A percentile compares a stretch with the other conserved stretches of the same genome.
phyloP scores from a whole-genome alignment of 37 sponge, comb jelly and placozoan species.

The Dysidea cf. avara region DNA sequence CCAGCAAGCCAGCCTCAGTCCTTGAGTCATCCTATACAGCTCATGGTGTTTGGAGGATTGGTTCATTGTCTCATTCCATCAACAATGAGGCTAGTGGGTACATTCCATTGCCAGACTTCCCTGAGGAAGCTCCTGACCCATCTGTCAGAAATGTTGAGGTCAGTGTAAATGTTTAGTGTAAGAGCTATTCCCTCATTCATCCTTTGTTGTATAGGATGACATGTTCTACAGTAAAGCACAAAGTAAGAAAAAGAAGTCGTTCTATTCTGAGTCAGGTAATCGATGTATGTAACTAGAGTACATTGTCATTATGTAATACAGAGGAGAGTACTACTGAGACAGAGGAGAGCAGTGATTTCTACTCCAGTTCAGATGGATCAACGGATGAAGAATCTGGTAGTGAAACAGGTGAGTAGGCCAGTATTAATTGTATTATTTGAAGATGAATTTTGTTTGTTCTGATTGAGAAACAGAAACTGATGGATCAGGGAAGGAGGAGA shows the following conservation, averaged over 20 bases:
- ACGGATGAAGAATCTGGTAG: slow-evolving; percentile 66
- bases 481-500: too few relatives aligned
- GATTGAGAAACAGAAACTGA: too few relatives aligned
- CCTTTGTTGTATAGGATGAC: too few relatives aligned
- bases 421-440: too few relatives aligned
- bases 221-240: too few relatives aligned
- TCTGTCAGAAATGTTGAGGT: slow-evolving; percentile 85
- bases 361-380: slow-evolving; percentile 59
- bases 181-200: too few relatives aligned
- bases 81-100: slow-evolving; percentile 87
- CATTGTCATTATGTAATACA: too few relatives aligned
- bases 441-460: too few relatives aligned
- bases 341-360: slow-evolving; percentile 45
- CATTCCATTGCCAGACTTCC: slow-evolving; percentile 84
- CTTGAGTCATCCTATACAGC: slow-evolving; percentile 79
- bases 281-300: too few relatives aligned
- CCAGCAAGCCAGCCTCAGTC: slow-evolving; percentile 93
- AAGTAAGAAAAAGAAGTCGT: too few relatives aligned
- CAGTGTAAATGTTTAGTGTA: slow-evolving; percentile 8
- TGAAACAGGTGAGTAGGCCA: slow-evolving; percentile 27
- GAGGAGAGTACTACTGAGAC: too few relatives aligned
- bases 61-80: slow-evolving; percentile 89
- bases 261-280: too few relatives aligned
- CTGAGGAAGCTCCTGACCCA: slow-evolving; percentile 84
- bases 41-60: slow-evolving; percentile 87